Evolutionary conservation across 2,888 invertebrate genomes (phyloP).

Genomic region (Brenthis hecate): DNA sequence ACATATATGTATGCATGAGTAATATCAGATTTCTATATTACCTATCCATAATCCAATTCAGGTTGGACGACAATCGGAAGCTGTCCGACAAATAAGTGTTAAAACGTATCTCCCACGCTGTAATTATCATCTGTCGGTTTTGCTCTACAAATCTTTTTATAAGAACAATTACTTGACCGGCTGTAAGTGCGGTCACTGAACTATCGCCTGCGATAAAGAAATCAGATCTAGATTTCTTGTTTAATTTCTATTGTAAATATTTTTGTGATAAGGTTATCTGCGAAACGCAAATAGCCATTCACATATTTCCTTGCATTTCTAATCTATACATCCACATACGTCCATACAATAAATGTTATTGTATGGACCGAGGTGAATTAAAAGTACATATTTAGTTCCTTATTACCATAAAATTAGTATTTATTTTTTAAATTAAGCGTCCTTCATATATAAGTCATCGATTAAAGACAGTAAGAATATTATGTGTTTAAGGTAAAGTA

Average conservation of each 20-base stretch:
- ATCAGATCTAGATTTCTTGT: constrained; percentile 48
- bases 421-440: no score
- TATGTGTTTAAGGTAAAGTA: no score
- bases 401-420: no score
- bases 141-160: constrained; percentile 22
- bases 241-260: constrained; percentile 57
- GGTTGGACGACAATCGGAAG: constrained; percentile 7
- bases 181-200: constrained; percentile 49
- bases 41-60: constrained; percentile 13
- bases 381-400: no score
- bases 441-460: no score
- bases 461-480: no score
- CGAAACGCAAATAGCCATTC: constrained; percentile 10
- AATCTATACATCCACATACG: no score
- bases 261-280: constrained; percentile 39
- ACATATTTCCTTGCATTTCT: not conserved
- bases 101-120: constrained; percentile 23
- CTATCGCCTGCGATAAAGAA: constrained; percentile 56
- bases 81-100: constrained; percentile 6
- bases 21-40: constrained; percentile 12
- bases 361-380: no score
- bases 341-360: no score
- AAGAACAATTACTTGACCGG: constrained; percentile 27
- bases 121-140: constrained; percentile 27
- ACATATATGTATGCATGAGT: constrained; percentile 7